A percentile compares a stretch with the other conserved stretches of the same genome.
Evolutionary conservation across 1,140 invertebrate genomes (phyloP).

Genomic region (Gerris buenoi): DNA sequence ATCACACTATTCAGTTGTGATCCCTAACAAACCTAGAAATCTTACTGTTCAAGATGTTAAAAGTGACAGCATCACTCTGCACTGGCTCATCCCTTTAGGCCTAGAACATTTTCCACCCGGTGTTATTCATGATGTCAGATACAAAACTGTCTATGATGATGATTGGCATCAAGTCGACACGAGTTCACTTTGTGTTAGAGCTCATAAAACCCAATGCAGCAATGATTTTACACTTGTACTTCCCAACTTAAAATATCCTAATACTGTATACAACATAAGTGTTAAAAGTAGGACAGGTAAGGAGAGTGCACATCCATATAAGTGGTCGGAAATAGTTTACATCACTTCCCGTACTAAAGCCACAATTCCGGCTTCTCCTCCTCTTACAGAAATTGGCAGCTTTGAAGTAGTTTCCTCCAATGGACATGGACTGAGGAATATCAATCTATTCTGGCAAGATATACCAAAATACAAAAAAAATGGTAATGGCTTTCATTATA

Average conservation of each 20-base stretch:
- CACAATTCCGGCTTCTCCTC: neutral
- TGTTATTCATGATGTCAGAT: neutral
- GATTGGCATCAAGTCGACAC: neutral
- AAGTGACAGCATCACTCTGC: neutral
- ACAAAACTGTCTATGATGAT: neutral
- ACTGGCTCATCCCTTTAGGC: neutral
- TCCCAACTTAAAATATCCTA: neutral
- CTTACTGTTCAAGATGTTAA: neutral
- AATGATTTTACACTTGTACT: neutral
- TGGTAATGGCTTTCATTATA: neutral
- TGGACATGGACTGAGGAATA: neutral
- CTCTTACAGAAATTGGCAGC: neutral
- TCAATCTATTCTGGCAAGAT: neutral
- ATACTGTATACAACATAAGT: constrained; percentile 6
- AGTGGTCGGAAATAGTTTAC: neutral
- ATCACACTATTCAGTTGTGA: neutral
- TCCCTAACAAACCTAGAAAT: neutral
- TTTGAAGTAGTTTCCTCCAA: neutral
- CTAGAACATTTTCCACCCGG: neutral
- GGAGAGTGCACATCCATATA: neutral
- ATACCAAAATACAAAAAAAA: neutral
- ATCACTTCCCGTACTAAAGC: neutral
- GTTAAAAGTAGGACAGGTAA: constrained; percentile 29
- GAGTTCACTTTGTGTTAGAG: neutral
- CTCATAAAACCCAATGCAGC: neutral